These are phyloP conservation scores for Auanema freiburgensis DNA, from an alignment of 2,888 invertebrate genomes.

Conservation along the genomic window DNA sequence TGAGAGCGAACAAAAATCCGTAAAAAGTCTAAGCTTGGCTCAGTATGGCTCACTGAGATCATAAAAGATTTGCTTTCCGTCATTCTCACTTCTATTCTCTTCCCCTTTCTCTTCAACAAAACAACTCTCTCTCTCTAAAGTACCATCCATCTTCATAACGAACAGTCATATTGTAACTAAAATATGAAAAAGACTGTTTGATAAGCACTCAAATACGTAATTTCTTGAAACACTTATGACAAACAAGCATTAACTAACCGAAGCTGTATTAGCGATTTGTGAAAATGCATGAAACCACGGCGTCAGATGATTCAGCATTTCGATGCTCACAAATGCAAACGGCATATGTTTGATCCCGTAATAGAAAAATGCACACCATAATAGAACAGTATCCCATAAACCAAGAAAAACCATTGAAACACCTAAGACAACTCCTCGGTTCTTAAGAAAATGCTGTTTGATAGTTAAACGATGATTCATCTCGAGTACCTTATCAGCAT, in stretches of 20 bases:
- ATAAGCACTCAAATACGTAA: slow-evolving; percentile 16
- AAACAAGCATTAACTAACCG: slow-evolving; percentile 34
- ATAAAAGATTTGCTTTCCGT: no score
- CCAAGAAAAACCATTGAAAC: slow-evolving; percentile 57
- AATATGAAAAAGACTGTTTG: slow-evolving; percentile 7
- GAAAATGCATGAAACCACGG: slow-evolving; percentile 54
- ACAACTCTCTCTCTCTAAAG: neutral
- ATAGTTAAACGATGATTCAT: neutral
- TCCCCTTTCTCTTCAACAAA: neutral
- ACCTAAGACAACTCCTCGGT: slow-evolving; percentile 56
- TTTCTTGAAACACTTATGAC: neutral
- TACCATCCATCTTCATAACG: slow-evolving; percentile 7
- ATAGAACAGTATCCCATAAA: slow-evolving; percentile 57
- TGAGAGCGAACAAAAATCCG: slow-evolving; percentile 9
- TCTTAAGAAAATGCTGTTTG: slow-evolving; percentile 24
- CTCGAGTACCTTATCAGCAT: slow-evolving; percentile 47
- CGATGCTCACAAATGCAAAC: slow-evolving; percentile 13
- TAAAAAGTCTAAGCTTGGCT: neutral
- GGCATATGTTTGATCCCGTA: slow-evolving; percentile 49
- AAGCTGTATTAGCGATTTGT: slow-evolving; percentile 59
- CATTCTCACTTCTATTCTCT: neutral
- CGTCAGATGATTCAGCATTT: slow-evolving; percentile 37
- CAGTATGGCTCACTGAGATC: no score
- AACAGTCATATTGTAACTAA: slow-evolving; percentile 8
- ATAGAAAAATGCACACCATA: slow-evolving; percentile 59